Conservation (phyloP, 2,888 invertebrate species). For the Gastrophysa polygoni region DNA sequence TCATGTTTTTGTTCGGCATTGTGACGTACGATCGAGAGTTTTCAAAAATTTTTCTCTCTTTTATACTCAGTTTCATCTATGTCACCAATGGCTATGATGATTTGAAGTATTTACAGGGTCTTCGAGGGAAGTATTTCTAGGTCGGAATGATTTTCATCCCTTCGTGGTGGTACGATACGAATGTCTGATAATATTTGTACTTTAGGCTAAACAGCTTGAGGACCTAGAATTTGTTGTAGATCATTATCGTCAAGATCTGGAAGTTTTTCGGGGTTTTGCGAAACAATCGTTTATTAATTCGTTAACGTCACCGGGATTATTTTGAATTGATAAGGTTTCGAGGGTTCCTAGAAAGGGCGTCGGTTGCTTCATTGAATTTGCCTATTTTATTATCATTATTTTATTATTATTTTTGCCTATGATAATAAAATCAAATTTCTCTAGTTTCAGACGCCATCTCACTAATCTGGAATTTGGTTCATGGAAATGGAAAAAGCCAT, state of each 20-base stretch:
- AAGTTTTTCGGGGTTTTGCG: no score
- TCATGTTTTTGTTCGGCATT: no score
- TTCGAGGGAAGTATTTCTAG: not conserved
- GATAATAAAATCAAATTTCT: constrained; percentile 14
- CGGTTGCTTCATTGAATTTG: constrained; percentile 9
- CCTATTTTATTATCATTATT: constrained; percentile 8
- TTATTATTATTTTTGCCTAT: no score
- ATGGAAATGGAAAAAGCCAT: constrained; percentile 5
- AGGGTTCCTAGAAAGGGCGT: constrained; percentile 11
- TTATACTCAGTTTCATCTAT: not conserved
- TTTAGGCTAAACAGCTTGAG: no score
- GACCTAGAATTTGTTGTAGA: no score
- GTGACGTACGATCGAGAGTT: not conserved
- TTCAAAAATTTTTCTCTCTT: no score
- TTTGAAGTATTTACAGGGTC: no score
- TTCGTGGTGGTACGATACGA: not conserved
- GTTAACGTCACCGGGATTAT: not conserved
- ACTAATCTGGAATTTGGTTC: constrained; percentile 7
- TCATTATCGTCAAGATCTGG: no score
- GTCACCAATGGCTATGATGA: no score
- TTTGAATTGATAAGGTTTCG: not conserved
- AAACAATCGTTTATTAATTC: not conserved
- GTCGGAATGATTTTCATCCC: not conserved
- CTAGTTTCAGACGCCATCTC: constrained; percentile 9
- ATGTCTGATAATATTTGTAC: constrained; percentile 7